Percentiles rank a stretch among this genome's conserved stretches.
Evolutionary conservation across 2,797 vertebrate genomes (phyloP).

Genomic region (Dicrostonyx torquatus): DNA sequence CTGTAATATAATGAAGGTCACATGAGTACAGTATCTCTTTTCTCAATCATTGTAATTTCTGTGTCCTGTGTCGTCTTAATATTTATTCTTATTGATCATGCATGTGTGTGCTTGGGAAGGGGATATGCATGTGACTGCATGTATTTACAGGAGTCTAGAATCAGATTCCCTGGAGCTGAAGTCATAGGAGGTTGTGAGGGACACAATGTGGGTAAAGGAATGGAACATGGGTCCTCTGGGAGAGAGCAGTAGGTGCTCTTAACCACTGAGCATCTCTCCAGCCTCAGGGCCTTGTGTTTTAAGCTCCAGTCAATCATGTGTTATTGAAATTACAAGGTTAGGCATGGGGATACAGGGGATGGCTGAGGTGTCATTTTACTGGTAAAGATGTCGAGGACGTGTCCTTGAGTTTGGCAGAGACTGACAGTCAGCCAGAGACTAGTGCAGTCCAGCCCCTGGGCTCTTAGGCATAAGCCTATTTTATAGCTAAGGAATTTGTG

Average conservation of each 20-base stretch:
- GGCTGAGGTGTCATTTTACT: neutral
- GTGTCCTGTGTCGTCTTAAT: neutral
- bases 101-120: neutral
- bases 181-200: neutral
- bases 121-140: neutral
- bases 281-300: neutral
- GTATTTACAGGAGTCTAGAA: neutral
- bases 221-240: neutral
- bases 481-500: neutral
- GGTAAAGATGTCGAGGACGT: no score
- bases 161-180: neutral
- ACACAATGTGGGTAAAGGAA: no score
- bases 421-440: neutral
- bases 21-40: neutral
- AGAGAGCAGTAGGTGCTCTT: neutral
- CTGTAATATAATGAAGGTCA: neutral
- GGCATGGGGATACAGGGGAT: accelerated
- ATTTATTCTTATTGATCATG: neutral
- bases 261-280: neutral
- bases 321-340: neutral
- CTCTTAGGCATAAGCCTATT: neutral
- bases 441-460: neutral
- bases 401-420: neutral
- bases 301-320: neutral
- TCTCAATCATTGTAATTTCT: neutral